These are phyloP conservation scores for Sebastes kiyomatsui DNA, from an alignment of 2,797 vertebrate genomes.

Conservation along the genomic window DNA sequence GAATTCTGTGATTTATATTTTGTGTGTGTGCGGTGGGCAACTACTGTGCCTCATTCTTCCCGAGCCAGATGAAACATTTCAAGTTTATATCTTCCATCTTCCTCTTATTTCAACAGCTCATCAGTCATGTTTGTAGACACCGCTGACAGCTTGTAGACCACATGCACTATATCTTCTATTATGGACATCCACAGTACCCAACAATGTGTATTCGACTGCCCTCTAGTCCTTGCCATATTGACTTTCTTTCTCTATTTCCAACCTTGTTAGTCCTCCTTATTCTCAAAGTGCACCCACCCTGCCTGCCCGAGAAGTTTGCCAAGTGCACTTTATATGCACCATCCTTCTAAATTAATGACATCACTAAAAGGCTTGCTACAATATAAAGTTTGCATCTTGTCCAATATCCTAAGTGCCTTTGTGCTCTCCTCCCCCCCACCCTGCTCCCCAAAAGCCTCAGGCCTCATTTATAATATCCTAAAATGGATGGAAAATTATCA, in stretches of 20 bases:
- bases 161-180: slow-evolving; percentile 46
- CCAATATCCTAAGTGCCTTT: slow-evolving; percentile 89
- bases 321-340: slow-evolving; percentile 84
- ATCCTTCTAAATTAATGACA: slow-evolving; percentile 87
- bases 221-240: slow-evolving; percentile 65
- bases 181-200: slow-evolving; percentile 48
- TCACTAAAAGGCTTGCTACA: slow-evolving; percentile 85
- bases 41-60: slow-evolving; percentile 32
- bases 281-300: slow-evolving; percentile 74
- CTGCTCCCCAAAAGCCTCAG: slow-evolving; percentile 75
- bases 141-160: slow-evolving; percentile 48
- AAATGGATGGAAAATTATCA: slow-evolving; percentile 82
- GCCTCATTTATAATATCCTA: slow-evolving; percentile 84
- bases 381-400: slow-evolving; percentile 86
- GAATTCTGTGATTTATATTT: slow-evolving; percentile 68
- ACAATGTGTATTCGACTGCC: slow-evolving; percentile 55
- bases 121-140: slow-evolving; percentile 50
- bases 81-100: slow-evolving; percentile 39
- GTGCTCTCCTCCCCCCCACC: slow-evolving; percentile 66
- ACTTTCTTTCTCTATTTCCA: slow-evolving; percentile 74
- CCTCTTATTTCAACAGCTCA: slow-evolving; percentile 55
- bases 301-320: slow-evolving; percentile 79
- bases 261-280: slow-evolving; percentile 72
- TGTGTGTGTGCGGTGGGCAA: slow-evolving; percentile 24
- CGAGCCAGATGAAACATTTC: slow-evolving; percentile 54